Conservation (phyloP, 2,113 vertebrate species). For the Carlito syrichta region DNA sequence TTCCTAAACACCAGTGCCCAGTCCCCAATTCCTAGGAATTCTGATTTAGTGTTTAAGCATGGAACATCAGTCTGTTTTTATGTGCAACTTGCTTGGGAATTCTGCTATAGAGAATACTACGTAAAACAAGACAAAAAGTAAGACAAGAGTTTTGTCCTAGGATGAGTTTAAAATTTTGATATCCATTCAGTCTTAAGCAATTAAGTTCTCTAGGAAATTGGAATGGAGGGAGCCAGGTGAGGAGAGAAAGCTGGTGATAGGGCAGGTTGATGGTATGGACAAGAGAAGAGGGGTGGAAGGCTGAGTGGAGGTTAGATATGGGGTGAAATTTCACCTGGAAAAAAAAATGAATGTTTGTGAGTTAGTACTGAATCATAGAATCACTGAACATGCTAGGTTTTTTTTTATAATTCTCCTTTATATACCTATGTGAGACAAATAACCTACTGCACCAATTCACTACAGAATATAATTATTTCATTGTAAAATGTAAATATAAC, state of each 20-base stretch:
- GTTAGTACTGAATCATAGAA: neutral
- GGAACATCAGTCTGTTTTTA: neutral
- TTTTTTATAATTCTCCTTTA: neutral
- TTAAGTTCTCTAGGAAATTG: neutral
- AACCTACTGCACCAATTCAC: neutral
- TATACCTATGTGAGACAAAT: neutral
- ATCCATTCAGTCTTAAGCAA: neutral
- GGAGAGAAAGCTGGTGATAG: neutral
- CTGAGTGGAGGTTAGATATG: neutral
- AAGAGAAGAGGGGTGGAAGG: neutral
- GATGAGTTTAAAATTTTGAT: neutral
- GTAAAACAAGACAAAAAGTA: neutral
- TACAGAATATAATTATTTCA: neutral
- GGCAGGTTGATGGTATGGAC: neutral
- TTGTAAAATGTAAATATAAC: neutral
- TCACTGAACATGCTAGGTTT: fast-evolving
- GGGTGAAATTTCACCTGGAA: neutral
- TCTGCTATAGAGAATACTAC: neutral
- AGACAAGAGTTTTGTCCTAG: neutral
- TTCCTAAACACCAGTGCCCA: neutral
- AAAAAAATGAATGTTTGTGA: neutral
- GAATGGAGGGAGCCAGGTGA: neutral
- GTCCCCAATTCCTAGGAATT: neutral
- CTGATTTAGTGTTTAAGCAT: neutral
- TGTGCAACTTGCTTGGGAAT: neutral